Evolutionary conservation across 2,797 vertebrate species (phyloP), one percentile per base, ranked within the genome.

Genomic region (Myripristis murdjan): DNA sequence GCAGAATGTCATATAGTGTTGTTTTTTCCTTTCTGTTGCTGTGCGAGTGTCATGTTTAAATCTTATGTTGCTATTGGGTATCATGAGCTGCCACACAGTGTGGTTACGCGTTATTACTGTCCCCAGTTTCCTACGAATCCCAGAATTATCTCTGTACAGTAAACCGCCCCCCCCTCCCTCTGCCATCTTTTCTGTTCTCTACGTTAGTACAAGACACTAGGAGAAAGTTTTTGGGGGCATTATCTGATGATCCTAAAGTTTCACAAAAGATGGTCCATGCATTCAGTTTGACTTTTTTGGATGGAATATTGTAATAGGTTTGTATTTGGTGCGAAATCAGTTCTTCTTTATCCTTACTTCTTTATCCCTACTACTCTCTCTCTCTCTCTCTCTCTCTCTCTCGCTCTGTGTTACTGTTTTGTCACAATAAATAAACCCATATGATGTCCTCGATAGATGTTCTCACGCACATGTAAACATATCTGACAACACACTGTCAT

Each of bases 111-210:
- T 76, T 74, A 58, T 48, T 74, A 58, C 44, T 26, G 35, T n/a
- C 0, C 24, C 62, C 57, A 47, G 54, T 54, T 31, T 43, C 55
- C 23, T 69, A 22, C 24, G 48, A 49, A 35, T 71, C 70, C 76
- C 75, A 74, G 22, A 80, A 71, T 53, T 44, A 70, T 62, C 63
- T 69, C 58, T 82, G 77, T 81, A 70, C 75, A 79, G 73, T 41
- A 35, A 64, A 55, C 51, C 12, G 51, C 15, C 47, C 52, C 35
- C 56, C 24, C n/a, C n/a, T n/a, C n/a, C n/a, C n/a, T n/a, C n/a
- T n/a, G n/a, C 69, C 16, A 14, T 53, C 70, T 71, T 77, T 75
- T 51, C 57, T 47, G 37, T 60, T 48, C 57, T 24, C 18, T 64
- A 51, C 54, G 53, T 73, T 49, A 55, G 26, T 24, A 28, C 37